Conservation (phyloP, 2,888 invertebrate genomes). For the Caenorhabditis drosophilae region DNA sequence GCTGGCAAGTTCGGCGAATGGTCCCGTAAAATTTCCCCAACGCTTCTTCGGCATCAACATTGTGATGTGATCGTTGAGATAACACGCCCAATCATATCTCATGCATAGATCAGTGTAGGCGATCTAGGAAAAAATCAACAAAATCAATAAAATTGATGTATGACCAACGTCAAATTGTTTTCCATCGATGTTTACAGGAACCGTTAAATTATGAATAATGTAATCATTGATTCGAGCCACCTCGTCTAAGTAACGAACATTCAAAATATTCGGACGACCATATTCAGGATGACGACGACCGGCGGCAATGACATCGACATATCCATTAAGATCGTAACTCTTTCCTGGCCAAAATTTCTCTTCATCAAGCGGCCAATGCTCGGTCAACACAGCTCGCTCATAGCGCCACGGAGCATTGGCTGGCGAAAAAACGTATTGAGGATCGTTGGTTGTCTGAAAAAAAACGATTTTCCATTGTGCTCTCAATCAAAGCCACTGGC, state of each 20-base stretch:
- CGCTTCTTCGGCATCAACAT: conserved; percentile 71
- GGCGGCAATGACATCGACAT: conserved; percentile 66
- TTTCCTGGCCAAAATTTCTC: conserved; percentile 66
- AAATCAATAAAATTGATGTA: not conserved
- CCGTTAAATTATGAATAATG: conserved; percentile 64
- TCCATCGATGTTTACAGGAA: conserved; percentile 57
- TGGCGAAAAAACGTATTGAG: conserved; percentile 67
- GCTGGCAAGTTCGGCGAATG: conserved; percentile 63
- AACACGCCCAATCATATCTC: conserved; percentile 67
- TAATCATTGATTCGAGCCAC: conserved; percentile 65
- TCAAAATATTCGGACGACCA: conserved; percentile 64
- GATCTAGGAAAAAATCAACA: conserved; percentile 73
- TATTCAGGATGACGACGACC: conserved; percentile 52
- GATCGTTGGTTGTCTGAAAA: conserved; percentile 65
- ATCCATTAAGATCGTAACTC: conserved; percentile 65
- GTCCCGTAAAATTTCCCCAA: conserved; percentile 63
- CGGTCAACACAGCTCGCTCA: conserved; percentile 59
- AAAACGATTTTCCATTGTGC: not conserved
- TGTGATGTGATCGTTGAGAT: conserved; percentile 64
- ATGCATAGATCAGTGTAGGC: conserved; percentile 84
- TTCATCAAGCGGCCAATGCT: conserved; percentile 68
- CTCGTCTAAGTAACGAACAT: conserved; percentile 60
- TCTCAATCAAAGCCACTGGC: too few species aligned
- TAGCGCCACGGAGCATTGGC: conserved; percentile 65
- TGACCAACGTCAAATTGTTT: conserved; percentile 49